Percentiles rank a stretch among this genome's conserved stretches.
These are phyloP conservation scores for Cerceris ruficornis DNA, from an alignment of 2,888 invertebrate species.

Conservation along the genomic window DNA sequence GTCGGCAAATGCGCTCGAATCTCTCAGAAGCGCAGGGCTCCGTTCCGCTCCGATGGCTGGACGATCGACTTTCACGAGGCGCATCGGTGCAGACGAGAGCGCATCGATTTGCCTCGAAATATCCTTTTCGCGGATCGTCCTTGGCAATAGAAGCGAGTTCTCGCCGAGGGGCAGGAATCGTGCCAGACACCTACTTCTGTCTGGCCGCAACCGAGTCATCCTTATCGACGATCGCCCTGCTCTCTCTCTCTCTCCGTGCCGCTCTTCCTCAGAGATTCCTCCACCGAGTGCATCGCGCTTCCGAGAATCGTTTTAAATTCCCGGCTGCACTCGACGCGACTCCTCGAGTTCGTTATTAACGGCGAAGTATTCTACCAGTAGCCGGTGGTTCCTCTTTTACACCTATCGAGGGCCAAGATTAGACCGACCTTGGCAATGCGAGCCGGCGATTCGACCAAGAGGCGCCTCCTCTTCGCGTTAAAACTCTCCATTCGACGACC, in stretches of 20 bases:
- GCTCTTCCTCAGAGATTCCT: constrained; percentile 22
- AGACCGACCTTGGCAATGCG: constrained; percentile 62
- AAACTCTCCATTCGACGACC: constrained; percentile 29
- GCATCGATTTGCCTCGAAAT: constrained; percentile 23
- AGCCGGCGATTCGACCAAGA: constrained; percentile 16
- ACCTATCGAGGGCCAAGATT: constrained; percentile 48
- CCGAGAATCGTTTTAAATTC: constrained; percentile 41
- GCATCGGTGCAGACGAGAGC: constrained; percentile 43
- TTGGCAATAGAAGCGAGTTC: constrained; percentile 29
- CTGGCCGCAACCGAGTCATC: constrained; percentile 9
- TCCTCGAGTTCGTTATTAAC: constrained; percentile 39
- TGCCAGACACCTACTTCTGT: constrained; percentile 34
- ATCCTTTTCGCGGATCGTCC: constrained; percentile 39
- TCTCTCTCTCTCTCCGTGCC: constrained; percentile 9
- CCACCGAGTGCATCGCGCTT: constrained; percentile 24
- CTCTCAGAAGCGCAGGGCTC: not conserved
- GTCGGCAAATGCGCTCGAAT: no score
- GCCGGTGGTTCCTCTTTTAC: constrained; percentile 24
- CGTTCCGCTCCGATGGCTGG: constrained; percentile 38
- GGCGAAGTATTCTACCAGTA: constrained; percentile 8
- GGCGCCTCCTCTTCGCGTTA: constrained; percentile 41
- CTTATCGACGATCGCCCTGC: constrained; percentile 32
- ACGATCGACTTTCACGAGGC: constrained; percentile 49
- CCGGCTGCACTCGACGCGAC: constrained; percentile 14
- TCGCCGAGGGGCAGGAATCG: constrained; percentile 15